Evolutionary conservation across 2,888 invertebrate species (phyloP), one percentile per base, ranked within the genome.

Genomic region (Clanis bilineata): DNA sequence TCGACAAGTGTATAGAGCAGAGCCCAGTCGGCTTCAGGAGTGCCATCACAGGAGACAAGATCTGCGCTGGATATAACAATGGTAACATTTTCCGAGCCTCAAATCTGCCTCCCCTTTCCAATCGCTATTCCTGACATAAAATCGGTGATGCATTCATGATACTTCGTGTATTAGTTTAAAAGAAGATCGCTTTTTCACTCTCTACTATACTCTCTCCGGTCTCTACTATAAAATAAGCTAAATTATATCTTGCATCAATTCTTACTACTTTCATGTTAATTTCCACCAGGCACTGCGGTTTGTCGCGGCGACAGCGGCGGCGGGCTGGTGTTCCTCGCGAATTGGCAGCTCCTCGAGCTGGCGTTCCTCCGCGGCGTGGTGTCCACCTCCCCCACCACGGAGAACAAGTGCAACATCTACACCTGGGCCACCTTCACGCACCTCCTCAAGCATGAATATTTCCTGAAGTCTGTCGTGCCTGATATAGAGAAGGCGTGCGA

Each of bases 1-100:
- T 75, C 2, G 63, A 67, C 3, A 64, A 67, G 1, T 85, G 84
- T 61, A 72, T 77, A 39, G 32, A 51, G 0, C 45, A 67, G 1
- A 66, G 76, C 0, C 77, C 82, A 0, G 62, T 67, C 0, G 63
- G 62, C 32, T 85, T 83, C 63, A 68, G 67, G 6, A 73, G 70
- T 28, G 79, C 73, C 62, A 79, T 85, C 36, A 80, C 82, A 0
- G 73, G 76, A 2, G 84, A 85, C 54, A 85, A 85, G 57, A 74
- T 85, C 21, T 85, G 84, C 59, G 84, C 84, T 0, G 84, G 84
- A 0, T 77, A 67, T 32, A 70, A 57, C 0, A 77, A 81, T 32
- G 73, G 84, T 83, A 62, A 62, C 65, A 54, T n/a, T n/a, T 21
- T 0, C n/a, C n/a, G n/a, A 0, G 0, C 18, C 10, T 21, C 18